phyloP scores from a whole-genome alignment of 2,797 vertebrate genomes.

The Potorous gilbertii region DNA sequence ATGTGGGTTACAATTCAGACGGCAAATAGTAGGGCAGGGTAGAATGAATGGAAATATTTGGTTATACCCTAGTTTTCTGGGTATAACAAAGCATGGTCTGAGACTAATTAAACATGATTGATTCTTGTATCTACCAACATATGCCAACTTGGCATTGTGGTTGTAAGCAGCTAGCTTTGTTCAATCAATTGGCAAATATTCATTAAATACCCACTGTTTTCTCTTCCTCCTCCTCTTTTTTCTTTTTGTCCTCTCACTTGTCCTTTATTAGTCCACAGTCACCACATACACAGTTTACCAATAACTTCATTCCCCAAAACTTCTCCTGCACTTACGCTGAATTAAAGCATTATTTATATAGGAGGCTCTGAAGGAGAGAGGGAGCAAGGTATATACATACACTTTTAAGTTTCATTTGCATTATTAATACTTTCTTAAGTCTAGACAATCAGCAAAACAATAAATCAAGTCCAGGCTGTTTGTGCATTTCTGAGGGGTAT shows the following conservation, averaged over 20 bases:
- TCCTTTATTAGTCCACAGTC: background rate
- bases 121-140: background rate
- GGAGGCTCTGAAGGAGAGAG: background rate
- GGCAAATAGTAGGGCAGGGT: background rate
- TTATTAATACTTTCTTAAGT: background rate
- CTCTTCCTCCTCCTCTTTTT: no score
- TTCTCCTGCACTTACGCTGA: background rate
- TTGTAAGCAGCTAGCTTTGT: background rate
- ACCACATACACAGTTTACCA: background rate
- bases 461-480: background rate
- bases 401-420: background rate
- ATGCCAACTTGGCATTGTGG: background rate
- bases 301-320: background rate
- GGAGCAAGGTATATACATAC: background rate
- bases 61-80: background rate
- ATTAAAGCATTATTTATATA: background rate
- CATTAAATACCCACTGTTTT: background rate
- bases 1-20: background rate
- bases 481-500: background rate
- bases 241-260: rapidly evolving
- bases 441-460: background rate
- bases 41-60: background rate
- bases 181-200: background rate
- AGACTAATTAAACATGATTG: background rate
- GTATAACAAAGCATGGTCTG: background rate